Percentiles rank a stretch among this genome's conserved stretches.
phyloP scores from a whole-genome alignment of 2,797 vertebrate species.

The Gymnocypris eckloni region DNA sequence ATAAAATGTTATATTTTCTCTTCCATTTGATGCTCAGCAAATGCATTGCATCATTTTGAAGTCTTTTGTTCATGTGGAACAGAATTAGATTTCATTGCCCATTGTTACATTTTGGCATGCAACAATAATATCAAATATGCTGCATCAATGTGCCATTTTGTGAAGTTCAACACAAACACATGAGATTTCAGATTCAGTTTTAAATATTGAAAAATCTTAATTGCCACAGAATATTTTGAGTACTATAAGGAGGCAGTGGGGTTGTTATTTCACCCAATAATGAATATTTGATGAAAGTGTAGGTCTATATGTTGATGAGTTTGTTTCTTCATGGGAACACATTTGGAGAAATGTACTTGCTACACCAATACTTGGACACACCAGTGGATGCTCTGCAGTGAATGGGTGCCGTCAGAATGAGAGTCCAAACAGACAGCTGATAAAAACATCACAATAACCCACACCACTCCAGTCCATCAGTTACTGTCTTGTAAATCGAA shows the following conservation, averaged over 20 bases:
- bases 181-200: background rate
- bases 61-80: background rate
- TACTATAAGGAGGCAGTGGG: background rate
- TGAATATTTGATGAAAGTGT: background rate
- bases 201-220: background rate
- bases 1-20: conserved; percentile 46
- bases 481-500: background rate
- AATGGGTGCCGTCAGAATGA: conserved; percentile 3
- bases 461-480: background rate
- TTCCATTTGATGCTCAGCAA: conserved; percentile 2
- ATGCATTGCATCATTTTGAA: background rate
- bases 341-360: background rate
- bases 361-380: background rate
- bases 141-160: background rate
- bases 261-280: background rate
- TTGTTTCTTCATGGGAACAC: background rate
- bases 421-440: background rate
- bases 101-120: background rate
- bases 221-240: background rate
- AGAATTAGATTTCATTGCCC: background rate
- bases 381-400: background rate
- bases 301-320: background rate
- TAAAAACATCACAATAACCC: background rate
- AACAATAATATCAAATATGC: background rate
- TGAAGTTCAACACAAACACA: background rate